These are phyloP conservation scores for Oenanthe melanoleuca DNA, from an alignment of 2,113 vertebrate species.

Conservation along the genomic window DNA sequence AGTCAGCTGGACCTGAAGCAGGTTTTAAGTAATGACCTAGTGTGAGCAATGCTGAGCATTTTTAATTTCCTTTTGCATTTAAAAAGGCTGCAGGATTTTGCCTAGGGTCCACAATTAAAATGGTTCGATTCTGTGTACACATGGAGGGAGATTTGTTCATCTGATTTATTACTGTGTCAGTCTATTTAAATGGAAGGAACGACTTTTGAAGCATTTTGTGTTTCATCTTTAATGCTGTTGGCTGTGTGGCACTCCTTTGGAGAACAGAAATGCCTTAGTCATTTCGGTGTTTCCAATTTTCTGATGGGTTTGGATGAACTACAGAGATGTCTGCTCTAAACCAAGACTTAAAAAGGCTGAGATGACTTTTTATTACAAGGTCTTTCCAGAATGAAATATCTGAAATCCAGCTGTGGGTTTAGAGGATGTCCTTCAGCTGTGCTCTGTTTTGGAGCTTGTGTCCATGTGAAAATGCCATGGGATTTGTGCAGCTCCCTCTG, in stretches of 20 bases:
- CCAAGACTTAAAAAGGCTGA: neutral
- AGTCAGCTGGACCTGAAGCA: constrained; percentile 41
- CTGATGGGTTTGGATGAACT: neutral
- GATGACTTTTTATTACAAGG: constrained; percentile 29
- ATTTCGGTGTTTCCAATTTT: neutral
- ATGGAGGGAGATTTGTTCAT: neutral
- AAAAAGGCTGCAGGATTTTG: constrained; percentile 32
- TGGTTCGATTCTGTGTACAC: neutral
- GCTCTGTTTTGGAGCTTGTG: neutral
- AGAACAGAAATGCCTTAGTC: constrained; percentile 25
- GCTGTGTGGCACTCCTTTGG: neutral
- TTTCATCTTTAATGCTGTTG: constrained; percentile 28
- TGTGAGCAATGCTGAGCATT: neutral
- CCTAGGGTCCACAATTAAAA: constrained; percentile 21
- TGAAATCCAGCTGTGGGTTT: neutral
- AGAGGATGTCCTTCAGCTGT: neutral
- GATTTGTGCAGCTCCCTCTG: neutral
- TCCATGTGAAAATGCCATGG: neutral
- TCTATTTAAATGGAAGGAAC: constrained; percentile 23
- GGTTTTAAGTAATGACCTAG: neutral
- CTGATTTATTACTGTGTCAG: constrained; percentile 22
- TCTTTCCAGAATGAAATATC: neutral
- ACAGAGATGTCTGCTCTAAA: constrained; percentile 42
- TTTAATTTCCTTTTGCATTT: constrained; percentile 36
- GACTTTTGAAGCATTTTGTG: constrained; percentile 26